These are phyloP conservation scores for Erebia aethiops DNA, from an alignment of 2,888 invertebrate genomes.

Conservation along the genomic window DNA sequence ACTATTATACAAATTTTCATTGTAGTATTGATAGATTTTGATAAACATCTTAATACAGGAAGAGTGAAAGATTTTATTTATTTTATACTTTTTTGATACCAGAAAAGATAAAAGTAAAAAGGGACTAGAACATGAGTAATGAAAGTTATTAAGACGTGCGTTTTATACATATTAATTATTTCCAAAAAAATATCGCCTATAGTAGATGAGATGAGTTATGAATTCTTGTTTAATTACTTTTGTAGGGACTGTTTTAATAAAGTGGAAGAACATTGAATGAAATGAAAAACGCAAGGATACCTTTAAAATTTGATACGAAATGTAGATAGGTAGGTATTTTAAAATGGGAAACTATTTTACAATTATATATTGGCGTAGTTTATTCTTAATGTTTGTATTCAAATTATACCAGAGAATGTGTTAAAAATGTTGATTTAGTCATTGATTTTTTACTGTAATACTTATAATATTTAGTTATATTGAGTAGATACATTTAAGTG, in stretches of 20 bases:
- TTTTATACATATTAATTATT: constrained; percentile 30
- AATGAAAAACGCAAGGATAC: constrained; percentile 52
- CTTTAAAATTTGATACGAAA: constrained; percentile 78
- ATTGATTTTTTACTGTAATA: constrained; percentile 23
- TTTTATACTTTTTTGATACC: constrained; percentile 40
- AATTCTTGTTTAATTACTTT: constrained; percentile 41
- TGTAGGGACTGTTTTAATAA: constrained; percentile 46
- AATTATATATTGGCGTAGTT: constrained; percentile 56
- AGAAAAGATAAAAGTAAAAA: constrained; percentile 26
- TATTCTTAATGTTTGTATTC: constrained; percentile 36
- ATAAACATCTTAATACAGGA: constrained; percentile 33
- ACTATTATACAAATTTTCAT: constrained; percentile 31
- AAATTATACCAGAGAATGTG: constrained; percentile 32
- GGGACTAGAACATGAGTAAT: constrained; percentile 31
- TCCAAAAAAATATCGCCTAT: constrained; percentile 23
- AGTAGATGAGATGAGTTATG: constrained; percentile 31
- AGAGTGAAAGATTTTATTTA: constrained; percentile 32
- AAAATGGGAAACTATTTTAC: constrained; percentile 76
- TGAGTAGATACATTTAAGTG: constrained; percentile 27
- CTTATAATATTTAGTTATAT: constrained; percentile 28
- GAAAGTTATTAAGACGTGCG: constrained; percentile 27
- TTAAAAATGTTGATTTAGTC: constrained; percentile 30
- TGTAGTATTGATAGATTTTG: constrained; percentile 40
- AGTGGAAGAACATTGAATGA: constrained; percentile 44
- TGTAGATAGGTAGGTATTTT: constrained; percentile 81